Evolutionary conservation across 2,113 vertebrate genomes (phyloP).

Genomic region (Passer domesticus): DNA sequence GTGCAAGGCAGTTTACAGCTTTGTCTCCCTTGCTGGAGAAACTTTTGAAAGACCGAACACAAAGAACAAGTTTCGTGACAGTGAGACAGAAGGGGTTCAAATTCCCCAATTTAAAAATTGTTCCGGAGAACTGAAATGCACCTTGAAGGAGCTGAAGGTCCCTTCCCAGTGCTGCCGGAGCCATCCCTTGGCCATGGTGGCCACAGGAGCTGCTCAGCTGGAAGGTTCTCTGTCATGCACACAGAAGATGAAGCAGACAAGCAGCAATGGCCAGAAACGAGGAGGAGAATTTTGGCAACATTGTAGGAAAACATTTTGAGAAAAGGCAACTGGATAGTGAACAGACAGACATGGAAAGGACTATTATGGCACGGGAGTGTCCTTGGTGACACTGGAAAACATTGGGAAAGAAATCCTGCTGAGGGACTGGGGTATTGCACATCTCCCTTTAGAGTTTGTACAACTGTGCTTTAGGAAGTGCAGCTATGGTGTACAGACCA

Average conservation of each 20-base stretch:
- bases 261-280: background rate
- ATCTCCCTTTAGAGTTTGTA: background rate
- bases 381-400: background rate
- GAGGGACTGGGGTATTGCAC: no score
- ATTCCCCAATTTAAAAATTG: background rate
- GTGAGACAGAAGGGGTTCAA: background rate
- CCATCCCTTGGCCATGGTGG: accelerated
- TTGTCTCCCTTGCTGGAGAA: background rate
- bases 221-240: background rate
- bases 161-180: no score
- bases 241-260: background rate
- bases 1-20: background rate
- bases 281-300: background rate
- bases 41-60: background rate
- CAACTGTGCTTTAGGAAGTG: background rate
- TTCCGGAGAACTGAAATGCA: background rate
- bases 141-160: background rate
- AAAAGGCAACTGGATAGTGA: background rate
- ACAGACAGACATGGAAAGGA: background rate
- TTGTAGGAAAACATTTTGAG: background rate
- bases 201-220: background rate
- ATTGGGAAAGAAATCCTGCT: background rate
- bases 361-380: background rate
- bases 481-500: accelerated
- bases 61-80: background rate